Conservation (phyloP, 2,888 invertebrate genomes). For the Buathra laborator region DNA sequence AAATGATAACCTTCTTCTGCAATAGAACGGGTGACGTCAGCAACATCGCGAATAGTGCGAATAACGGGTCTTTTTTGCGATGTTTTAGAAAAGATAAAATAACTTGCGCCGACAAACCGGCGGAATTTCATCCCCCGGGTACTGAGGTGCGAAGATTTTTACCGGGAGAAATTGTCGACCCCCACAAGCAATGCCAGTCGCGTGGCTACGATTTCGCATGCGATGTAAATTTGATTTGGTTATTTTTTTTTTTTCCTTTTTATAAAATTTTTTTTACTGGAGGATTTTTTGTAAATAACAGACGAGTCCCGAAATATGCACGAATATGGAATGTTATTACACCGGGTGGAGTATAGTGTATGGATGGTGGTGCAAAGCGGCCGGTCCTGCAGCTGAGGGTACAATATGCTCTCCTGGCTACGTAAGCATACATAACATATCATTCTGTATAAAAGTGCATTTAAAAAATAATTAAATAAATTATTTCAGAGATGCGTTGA, state of each 20-base stretch:
- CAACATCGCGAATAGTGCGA: too few species aligned
- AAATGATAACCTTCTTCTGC: not conserved
- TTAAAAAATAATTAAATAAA: not conserved
- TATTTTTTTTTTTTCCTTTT: not conserved
- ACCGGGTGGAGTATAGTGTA: not conserved
- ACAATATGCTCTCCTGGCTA: not conserved
- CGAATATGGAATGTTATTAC: not conserved
- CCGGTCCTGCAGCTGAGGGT: slow-evolving; percentile 16
- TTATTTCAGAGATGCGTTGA: not conserved
- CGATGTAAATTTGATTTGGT: not conserved
- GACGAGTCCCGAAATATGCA: not conserved
- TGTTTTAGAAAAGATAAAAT: not conserved
- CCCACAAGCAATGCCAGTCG: not conserved
- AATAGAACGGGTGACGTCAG: not conserved
- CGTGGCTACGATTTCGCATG: slow-evolving; percentile 6
- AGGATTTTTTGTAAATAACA: not conserved
- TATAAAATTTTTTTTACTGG: too few species aligned
- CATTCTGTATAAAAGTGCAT: not conserved
- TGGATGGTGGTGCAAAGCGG: slow-evolving; percentile 6
- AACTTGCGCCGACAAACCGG: not conserved
- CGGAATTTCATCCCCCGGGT: not conserved
- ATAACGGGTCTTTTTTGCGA: not conserved
- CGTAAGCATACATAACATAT: not conserved
- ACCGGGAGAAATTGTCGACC: slow-evolving; percentile 5
- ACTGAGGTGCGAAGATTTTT: slow-evolving; percentile 6